Evolutionary conservation across 23 tunicate species (phyloP).

Genomic region (Ascidia mentula): DNA sequence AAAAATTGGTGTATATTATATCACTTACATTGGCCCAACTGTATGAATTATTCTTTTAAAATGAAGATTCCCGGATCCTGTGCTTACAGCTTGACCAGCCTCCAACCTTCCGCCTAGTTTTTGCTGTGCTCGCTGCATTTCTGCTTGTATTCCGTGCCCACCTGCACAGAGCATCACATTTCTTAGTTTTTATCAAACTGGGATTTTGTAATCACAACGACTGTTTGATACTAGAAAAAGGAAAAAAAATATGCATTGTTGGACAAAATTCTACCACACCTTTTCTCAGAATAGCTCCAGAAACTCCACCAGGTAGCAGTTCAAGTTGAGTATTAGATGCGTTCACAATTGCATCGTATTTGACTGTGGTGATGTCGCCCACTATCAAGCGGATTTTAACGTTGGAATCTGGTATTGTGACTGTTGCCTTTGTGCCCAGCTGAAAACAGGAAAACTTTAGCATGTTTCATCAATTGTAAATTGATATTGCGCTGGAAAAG

Average conservation of each 20-base stretch:
- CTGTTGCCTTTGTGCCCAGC: not conserved
- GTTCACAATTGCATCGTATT: conserved; percentile 77
- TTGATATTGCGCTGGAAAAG: too few relatives aligned
- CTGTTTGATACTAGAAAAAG: too few relatives aligned
- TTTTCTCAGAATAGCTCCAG: conserved; percentile 44
- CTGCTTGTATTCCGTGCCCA: conserved; percentile 13
- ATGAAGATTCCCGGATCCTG: conserved; percentile 30
- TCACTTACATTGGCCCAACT: conserved; percentile 47
- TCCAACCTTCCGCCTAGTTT: conserved; percentile 24
- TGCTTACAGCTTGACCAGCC: conserved; percentile 24
- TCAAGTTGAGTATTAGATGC: conserved; percentile 50
- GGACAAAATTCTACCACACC: conserved; percentile 10
- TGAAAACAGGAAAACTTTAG: not conserved
- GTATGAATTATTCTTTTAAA: conserved; percentile 47
- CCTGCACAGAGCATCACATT: not conserved
- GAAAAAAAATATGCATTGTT: not conserved
- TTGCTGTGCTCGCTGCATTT: not conserved
- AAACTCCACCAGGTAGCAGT: conserved; percentile 43
- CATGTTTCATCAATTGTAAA: not conserved
- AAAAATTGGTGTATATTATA: too few relatives aligned
- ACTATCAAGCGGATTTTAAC: conserved; percentile 33
- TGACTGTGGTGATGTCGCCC: conserved; percentile 44
- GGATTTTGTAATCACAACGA: too few relatives aligned
- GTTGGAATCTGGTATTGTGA: conserved; percentile 14
- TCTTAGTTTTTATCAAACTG: not conserved